A percentile compares a stretch with the other conserved stretches of the same genome.
Evolutionary conservation across 2,113 vertebrate species (phyloP).

Genomic region (Datnioides undecimradiatus): DNA sequence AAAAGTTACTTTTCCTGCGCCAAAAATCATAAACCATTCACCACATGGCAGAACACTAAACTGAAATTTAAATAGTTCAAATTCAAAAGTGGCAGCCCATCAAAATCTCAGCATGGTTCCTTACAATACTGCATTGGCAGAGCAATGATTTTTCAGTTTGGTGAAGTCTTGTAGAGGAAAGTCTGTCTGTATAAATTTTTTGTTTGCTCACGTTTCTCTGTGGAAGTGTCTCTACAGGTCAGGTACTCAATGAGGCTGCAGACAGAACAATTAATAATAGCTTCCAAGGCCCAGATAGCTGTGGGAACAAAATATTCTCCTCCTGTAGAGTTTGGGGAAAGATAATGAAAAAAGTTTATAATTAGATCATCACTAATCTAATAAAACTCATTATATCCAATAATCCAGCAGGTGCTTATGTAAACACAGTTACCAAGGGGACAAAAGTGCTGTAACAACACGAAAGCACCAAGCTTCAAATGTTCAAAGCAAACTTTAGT

Average conservation of each 20-base stretch:
- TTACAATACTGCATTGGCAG: no score
- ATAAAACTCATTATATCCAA: conserved; percentile 6
- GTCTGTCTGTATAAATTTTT: not conserved
- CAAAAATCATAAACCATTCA: no score
- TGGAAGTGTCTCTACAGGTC: not conserved
- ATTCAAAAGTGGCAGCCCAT: no score
- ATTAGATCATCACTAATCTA: conserved; percentile 20
- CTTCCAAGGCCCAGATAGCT: not conserved
- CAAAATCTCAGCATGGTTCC: no score
- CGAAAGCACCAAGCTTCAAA: not conserved
- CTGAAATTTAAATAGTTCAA: no score
- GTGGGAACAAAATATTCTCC: not conserved
- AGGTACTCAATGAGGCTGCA: not conserved
- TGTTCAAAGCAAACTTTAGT: no score
- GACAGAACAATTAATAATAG: not conserved
- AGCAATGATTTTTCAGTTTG: no score
- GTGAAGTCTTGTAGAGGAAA: not conserved
- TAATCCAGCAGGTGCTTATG: not conserved
- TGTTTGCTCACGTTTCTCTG: not conserved
- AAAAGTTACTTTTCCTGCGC: no score
- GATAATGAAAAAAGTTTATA: conserved; percentile 22
- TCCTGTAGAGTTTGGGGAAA: conserved; percentile 14
- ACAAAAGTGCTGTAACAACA: not conserved
- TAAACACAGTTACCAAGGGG: conserved; percentile 3
- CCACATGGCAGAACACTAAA: no score